Evolutionary conservation across 2,888 invertebrate genomes (phyloP), one percentile per base, ranked within the genome.

Genomic region (Thelaira solivaga): DNA sequence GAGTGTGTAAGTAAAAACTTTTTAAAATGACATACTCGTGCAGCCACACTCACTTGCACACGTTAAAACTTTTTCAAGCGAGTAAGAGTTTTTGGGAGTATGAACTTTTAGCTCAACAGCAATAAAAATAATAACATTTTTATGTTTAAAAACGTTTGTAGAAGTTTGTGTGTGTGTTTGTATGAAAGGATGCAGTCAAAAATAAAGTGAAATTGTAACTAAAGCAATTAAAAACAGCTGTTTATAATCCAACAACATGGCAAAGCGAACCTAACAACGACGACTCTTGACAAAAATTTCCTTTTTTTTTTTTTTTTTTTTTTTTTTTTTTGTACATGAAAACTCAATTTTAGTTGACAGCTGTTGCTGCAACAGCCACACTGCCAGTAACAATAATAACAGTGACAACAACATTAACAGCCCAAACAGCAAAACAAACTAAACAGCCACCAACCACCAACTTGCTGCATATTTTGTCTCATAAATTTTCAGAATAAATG

Each of bases 171-270:
- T n/a, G n/a, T n/a, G n/a, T n/a, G n/a, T n/a, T n/a, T n/a, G n/a
- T n/a, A 53, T 24, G 45, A 49, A 10, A 10, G 10, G 22, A 34
- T 34, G 22, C 6, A 10, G 7, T 20, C 47, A 39, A 74, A 49
- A n/a, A 22, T 16, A 39, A 26, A 2, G 26, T 26, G 11, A 65
- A 74, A 74, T 47, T 69, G 36, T 69, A 78, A 78, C 74, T 65
- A 78, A 74, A 74, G 78, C 78, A 78, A 78, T 78, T 78, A 78
- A 78, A 78, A 78, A 78, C 78, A 78, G 78, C 78, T 78, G 78
- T 78, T 78, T 78, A 78, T 78, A 78, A 78, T 78, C 78, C 74
- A 55, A 78, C 77, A 51, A 57, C 68, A 62, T 68, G 57, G 31
- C 71, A 59, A 73, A 64, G n/a, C 43, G 22, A 51, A 24, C 41